A percentile compares a stretch with the other conserved stretches of the same genome.
phyloP scores from a whole-genome alignment of 2,888 invertebrate species.

The Odontocerum albicorne region DNA sequence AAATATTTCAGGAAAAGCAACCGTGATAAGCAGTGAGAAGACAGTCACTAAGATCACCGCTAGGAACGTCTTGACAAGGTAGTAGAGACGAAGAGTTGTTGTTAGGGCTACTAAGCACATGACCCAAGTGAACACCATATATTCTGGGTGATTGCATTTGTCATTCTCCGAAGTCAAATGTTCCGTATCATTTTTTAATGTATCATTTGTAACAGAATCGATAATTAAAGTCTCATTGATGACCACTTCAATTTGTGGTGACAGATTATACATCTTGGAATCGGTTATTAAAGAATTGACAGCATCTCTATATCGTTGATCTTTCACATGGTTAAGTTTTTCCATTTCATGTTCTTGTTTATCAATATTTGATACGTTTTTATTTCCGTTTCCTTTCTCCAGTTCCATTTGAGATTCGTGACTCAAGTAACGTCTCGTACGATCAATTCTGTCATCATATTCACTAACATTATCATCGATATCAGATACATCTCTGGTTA shows the following conservation, averaged over 20 bases:
- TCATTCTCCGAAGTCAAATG: too few relatives aligned
- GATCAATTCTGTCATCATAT: too few relatives aligned
- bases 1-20: constrained; percentile 59
- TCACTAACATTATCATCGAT: too few relatives aligned
- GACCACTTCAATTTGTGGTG: constrained; percentile 7
- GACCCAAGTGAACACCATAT: constrained; percentile 92
- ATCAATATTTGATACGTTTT: background rate
- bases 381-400: background rate
- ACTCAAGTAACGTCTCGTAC: background rate
- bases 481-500: too few relatives aligned
- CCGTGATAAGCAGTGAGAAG: constrained; percentile 71
- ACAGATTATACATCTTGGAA: background rate
- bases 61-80: constrained; percentile 79
- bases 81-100: constrained; percentile 88
- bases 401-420: background rate
- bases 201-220: too few relatives aligned
- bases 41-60: constrained; percentile 74
- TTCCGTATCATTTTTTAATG: too few relatives aligned
- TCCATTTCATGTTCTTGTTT: background rate
- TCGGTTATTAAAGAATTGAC: constrained; percentile 2
- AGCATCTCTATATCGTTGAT: constrained; percentile 1
- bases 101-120: constrained; percentile 89
- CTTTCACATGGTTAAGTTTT: constrained; percentile 1
- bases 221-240: too few relatives aligned
- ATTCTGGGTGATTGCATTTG: constrained; percentile 72